Percentiles rank a stretch among this genome's conserved stretches.
These are phyloP conservation scores for Sakesphorus luctuosus DNA, from an alignment of 2,113 vertebrate genomes.

Conservation along the genomic window DNA sequence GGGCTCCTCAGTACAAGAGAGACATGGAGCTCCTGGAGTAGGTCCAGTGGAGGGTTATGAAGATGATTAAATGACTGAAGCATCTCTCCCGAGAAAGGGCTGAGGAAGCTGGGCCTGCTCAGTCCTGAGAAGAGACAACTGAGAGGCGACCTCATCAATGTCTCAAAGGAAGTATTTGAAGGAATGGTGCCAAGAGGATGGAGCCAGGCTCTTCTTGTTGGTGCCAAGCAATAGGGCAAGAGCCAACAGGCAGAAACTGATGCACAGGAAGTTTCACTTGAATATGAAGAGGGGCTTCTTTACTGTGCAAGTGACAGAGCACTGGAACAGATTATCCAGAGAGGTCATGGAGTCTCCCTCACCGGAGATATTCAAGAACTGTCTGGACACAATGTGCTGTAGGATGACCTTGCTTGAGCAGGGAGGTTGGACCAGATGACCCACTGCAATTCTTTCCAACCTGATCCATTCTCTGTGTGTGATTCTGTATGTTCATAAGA, in stretches of 20 bases:
- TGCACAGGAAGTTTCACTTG: neutral
- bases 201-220: neutral
- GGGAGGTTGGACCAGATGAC: neutral
- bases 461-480: neutral
- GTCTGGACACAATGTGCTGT: neutral
- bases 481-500: neutral
- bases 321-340: neutral
- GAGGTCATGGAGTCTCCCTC: neutral
- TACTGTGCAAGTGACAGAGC: accelerated
- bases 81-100: neutral
- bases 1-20: neutral
- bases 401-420: neutral
- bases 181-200: neutral
- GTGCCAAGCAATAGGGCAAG: neutral
- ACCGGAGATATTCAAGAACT: neutral
- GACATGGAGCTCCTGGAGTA: neutral
- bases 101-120: neutral
- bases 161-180: neutral
- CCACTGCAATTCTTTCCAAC: neutral
- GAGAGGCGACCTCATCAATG: neutral
- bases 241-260: neutral
- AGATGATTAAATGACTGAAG: neutral
- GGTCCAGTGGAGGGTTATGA: neutral
- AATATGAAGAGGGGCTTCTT: neutral
- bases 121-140: neutral